phyloP scores from a whole-genome alignment of 92 coral and sea anemone genomes.

The Heliopora coerulea region DNA sequence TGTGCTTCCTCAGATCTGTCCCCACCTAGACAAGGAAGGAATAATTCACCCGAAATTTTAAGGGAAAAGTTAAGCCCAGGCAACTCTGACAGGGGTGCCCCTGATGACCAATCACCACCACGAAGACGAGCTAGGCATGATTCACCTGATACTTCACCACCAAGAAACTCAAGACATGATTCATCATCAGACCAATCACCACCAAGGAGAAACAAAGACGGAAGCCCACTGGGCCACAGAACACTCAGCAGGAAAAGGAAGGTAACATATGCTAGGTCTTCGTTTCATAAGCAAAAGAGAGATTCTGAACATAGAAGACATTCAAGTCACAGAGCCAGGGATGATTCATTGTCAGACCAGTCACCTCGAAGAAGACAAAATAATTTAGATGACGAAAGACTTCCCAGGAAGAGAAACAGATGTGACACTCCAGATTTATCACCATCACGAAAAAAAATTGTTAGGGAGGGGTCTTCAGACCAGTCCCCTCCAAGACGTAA shows the following conservation, averaged over 20 bases:
- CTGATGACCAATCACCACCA: constrained; percentile 26
- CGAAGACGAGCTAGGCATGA: constrained; percentile 11
- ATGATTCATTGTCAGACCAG: constrained; percentile 44
- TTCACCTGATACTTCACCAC: constrained; percentile 52
- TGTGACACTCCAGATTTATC: constrained; percentile 51
- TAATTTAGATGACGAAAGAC: background rate
- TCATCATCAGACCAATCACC: constrained; percentile 81
- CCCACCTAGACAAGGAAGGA: constrained; percentile 32
- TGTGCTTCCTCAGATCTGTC: constrained; percentile 1
- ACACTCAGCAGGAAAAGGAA: constrained; percentile 2
- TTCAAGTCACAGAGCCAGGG: background rate
- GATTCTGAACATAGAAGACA: too few species aligned
- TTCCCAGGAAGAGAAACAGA: background rate
- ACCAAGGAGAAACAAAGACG: constrained; percentile 58
- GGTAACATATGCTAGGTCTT: background rate
- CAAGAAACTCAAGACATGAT: constrained; percentile 54
- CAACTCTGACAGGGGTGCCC: constrained; percentile 1
- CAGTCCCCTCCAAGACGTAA: constrained; percentile 8
- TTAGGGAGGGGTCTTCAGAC: constrained; percentile 11
- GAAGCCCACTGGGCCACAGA: background rate
- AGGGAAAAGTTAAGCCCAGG: constrained; percentile 1
- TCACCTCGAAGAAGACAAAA: constrained; percentile 12
- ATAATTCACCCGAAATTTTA: constrained; percentile 42
- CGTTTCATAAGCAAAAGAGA: background rate
- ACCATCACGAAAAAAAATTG: constrained; percentile 44